phyloP scores from a whole-genome alignment of 2,888 invertebrate genomes.

The Ametastegia equiseti region DNA sequence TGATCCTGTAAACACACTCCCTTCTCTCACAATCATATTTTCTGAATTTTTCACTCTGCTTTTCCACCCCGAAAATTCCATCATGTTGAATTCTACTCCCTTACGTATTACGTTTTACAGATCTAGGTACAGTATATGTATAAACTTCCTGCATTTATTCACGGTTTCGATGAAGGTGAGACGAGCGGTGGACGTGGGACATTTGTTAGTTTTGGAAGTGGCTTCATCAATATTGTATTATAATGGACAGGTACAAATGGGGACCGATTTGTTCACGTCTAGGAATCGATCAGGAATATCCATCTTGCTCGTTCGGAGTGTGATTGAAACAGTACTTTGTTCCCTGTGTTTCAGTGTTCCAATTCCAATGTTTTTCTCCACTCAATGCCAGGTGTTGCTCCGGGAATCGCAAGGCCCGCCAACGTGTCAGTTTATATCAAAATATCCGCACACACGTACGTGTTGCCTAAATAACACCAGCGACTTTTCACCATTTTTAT shows the following conservation, averaged over 20 bases:
- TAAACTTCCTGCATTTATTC: neutral
- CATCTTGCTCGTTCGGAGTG: conserved; percentile 39
- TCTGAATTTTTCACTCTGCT: neutral
- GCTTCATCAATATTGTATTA: conserved; percentile 45
- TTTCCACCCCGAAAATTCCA: neutral
- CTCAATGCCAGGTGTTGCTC: conserved; percentile 11
- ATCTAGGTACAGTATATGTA: neutral
- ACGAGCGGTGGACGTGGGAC: conserved; percentile 26
- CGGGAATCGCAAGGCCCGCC: conserved; percentile 2
- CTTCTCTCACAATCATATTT: neutral
- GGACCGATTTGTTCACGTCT: conserved; percentile 46
- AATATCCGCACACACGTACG: neutral
- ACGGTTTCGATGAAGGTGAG: conserved; percentile 4
- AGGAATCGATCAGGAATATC: conserved; percentile 48
- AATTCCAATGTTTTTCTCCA: conserved; percentile 13
- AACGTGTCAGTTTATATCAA: neutral
- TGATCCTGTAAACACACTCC: conserved; percentile 5
- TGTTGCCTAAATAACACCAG: neutral
- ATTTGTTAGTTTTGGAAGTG: conserved; percentile 40
- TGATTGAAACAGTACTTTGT: conserved; percentile 47
- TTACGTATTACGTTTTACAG: no score
- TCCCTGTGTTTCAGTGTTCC: conserved; percentile 26
- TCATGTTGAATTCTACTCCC: neutral
- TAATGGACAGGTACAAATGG: conserved; percentile 47
- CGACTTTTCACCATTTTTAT: neutral